Base-by-base conservation (phyloP, 2,113 vertebrate species). In the Daphoenositta chrysoptera region DNA sequence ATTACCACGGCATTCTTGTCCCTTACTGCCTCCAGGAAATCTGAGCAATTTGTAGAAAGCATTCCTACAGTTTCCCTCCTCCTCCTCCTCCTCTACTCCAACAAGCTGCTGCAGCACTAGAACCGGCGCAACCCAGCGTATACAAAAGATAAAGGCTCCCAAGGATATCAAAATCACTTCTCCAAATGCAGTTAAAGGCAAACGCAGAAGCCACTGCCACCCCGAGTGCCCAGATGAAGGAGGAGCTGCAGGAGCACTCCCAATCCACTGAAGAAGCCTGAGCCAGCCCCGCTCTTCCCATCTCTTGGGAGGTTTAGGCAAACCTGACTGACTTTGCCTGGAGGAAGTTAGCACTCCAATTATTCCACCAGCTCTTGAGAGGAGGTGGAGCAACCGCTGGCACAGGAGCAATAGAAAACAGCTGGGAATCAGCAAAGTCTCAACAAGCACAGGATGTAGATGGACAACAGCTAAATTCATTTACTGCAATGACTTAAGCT, bases 391-490 rank as follows among this genome's bases (percentile, higher is more conserved):
- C 90, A 63, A 96, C 73, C 87, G 91, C 94, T 96, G 96, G 91
- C 94, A 96, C 76, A 66, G 71, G 60, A 94, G 91, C 95, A 95
- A 88, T 31, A 93, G 80, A 80, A 97, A 96, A 95, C 96, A 96
- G 95, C 95, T 90, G 83, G 96, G 94, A 96, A 97, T 66, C 96
- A 93, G 95, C 89, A 90, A 93, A 93, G 91, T 80, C 94, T 86
- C 93, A 89, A 86, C 95, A 90, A 94, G 93, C 89, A 92, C 95
- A 96, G 95, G 94, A 96, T 92, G 95, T 93, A 83, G 91, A 96
- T 37, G 86, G 95, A 97, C 95, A 96, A 94, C 93, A 94, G 91
- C 94, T 93, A 97, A 95, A 93, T 95, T 94, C 86, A 92, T 92
- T 92, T 94, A 93, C 91, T 86, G 83, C 95, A 95, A 96, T 92